Percentiles rank a stretch among this genome's conserved stretches.
Conservation (phyloP, 2,888 invertebrate genomes). For the Punctoribates punctum region DNA sequence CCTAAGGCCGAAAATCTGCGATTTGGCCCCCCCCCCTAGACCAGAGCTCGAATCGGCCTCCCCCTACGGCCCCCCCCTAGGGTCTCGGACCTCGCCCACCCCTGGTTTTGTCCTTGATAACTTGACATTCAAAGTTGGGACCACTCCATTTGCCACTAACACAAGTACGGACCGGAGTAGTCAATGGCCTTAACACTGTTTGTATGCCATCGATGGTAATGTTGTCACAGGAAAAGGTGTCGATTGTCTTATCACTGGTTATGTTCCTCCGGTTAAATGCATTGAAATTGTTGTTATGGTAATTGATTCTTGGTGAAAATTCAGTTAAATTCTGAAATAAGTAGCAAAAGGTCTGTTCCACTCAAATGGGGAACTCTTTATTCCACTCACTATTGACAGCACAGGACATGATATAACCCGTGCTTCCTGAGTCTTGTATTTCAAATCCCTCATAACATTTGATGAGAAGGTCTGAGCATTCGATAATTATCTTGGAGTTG, state of each 20-base stretch:
- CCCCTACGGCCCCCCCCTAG: no score
- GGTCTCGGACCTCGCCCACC: no score
- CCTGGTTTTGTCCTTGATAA: not conserved
- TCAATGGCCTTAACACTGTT: not conserved
- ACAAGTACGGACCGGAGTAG: not conserved
- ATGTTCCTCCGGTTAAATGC: not conserved
- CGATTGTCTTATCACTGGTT: not conserved
- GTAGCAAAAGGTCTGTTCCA: not conserved
- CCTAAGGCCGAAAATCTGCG: no score
- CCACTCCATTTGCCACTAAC: not conserved
- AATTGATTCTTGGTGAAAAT: not conserved
- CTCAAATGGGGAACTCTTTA: not conserved
- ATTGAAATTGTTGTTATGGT: constrained; percentile 44
- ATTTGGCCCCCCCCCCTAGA: no score
- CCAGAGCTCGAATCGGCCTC: no score
- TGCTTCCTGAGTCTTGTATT: not conserved
- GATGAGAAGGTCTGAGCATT: no score
- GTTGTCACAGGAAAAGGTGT: constrained; percentile 11
- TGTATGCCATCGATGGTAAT: constrained; percentile 4
- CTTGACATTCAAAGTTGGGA: not conserved
- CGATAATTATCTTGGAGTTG: no score
- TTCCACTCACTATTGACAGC: constrained; percentile 17
- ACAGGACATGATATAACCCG: not conserved
- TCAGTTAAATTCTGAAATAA: not conserved
- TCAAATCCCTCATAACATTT: constrained; percentile 10